These are phyloP conservation scores for Saguinus midas DNA, from an alignment of 2,113 vertebrate species.

Conservation along the genomic window DNA sequence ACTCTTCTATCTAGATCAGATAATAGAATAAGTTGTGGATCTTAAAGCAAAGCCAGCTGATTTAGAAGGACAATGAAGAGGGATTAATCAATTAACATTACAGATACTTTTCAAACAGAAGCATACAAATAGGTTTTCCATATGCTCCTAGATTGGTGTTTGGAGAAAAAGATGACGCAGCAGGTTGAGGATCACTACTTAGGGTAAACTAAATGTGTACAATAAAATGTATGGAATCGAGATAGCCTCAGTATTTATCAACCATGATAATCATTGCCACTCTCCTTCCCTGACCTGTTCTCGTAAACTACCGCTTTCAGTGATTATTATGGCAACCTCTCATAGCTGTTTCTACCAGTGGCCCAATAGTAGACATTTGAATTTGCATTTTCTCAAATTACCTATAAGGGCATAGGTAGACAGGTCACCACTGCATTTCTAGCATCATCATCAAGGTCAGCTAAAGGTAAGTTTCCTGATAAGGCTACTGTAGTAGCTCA, in stretches of 20 bases:
- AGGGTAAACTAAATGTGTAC: neutral
- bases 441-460: too few relatives aligned
- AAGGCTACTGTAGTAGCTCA: neutral
- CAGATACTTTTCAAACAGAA: neutral
- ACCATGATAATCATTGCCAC: rapidly evolving
- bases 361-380: neutral
- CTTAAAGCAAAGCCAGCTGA: neutral
- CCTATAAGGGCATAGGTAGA: neutral
- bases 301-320: neutral
- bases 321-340: neutral
- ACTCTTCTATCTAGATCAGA: neutral
- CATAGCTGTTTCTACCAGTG: neutral
- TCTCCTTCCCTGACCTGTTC: neutral
- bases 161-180: neutral
- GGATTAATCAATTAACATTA: neutral
- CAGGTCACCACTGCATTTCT: neutral
- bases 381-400: neutral
- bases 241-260: neutral
- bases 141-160: neutral
- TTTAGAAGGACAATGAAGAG: neutral
- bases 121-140: neutral
- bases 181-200: neutral
- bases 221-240: neutral
- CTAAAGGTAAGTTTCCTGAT: neutral
- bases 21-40: neutral